Conservation (phyloP, 2,797 vertebrate genomes). For the Sylvia borin region DNA sequence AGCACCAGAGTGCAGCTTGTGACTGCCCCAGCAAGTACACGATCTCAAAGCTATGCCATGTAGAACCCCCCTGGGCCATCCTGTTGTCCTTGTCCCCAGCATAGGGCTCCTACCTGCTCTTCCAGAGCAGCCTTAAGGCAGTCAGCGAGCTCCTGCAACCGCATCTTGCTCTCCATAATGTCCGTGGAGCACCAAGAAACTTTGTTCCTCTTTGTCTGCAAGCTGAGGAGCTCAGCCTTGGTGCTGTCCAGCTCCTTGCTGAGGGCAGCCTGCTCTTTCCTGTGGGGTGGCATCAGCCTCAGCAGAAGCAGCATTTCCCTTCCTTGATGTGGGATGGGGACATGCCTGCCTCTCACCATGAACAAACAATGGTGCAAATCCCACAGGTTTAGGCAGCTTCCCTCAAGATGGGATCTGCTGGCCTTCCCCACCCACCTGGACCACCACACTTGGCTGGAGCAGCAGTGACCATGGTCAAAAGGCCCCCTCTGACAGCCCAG, state of each 20-base stretch:
- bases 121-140: conserved; percentile 72
- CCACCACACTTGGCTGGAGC: neutral
- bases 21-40: neutral
- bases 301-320: neutral
- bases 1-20: rapidly evolving
- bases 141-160: conserved; percentile 76
- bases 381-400: neutral
- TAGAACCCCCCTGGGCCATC: rapidly evolving
- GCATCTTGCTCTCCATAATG: conserved; percentile 76
- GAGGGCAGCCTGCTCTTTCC: conserved; percentile 51
- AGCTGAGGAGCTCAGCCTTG: conserved; percentile 57
- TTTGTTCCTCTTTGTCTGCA: conserved; percentile 75
- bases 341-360: rapidly evolving
- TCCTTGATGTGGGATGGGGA: rapidly evolving
- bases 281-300: neutral
- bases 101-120: conserved; percentile 75
- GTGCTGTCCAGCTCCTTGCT: conserved; percentile 76
- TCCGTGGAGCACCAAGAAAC: conserved; percentile 76
- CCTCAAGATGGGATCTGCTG: neutral
- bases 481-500: neutral
- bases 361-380: neutral
- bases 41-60: neutral
- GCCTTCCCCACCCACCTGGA: neutral
- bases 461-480: neutral
- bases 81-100: neutral